Evolutionary conservation across 2,113 vertebrate genomes (phyloP).

Genomic region (Gallinago media): DNA sequence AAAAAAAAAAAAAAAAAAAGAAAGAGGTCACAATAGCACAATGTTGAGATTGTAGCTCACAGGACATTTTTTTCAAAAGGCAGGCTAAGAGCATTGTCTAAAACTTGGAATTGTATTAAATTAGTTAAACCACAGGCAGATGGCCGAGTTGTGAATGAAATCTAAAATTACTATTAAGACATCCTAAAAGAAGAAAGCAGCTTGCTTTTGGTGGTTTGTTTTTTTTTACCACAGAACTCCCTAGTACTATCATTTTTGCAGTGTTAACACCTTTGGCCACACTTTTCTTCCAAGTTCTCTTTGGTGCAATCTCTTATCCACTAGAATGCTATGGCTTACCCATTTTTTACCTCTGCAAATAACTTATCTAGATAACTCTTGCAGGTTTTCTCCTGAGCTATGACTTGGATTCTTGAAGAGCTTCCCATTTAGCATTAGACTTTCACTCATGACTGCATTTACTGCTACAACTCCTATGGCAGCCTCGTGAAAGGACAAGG

Average conservation of each 20-base stretch:
- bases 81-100: neutral
- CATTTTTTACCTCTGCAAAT: neutral
- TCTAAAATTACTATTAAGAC: neutral
- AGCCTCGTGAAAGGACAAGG: neutral
- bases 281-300: rapidly evolving
- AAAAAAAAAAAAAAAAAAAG: no score
- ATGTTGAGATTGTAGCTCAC: rapidly evolving
- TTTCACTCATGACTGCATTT: rapidly evolving
- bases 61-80: neutral
- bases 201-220: no score
- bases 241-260: neutral
- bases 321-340: neutral
- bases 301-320: neutral
- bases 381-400: neutral
- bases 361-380: neutral
- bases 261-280: neutral
- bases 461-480: rapidly evolving
- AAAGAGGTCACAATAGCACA: neutral
- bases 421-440: neutral
- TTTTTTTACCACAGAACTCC: neutral
- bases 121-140: neutral
- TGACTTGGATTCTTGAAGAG: neutral
- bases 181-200: neutral
- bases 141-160: neutral
- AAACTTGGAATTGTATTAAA: neutral